These are phyloP conservation scores for Chrosomus eos DNA, from an alignment of 2,797 vertebrate species.

Conservation along the genomic window DNA sequence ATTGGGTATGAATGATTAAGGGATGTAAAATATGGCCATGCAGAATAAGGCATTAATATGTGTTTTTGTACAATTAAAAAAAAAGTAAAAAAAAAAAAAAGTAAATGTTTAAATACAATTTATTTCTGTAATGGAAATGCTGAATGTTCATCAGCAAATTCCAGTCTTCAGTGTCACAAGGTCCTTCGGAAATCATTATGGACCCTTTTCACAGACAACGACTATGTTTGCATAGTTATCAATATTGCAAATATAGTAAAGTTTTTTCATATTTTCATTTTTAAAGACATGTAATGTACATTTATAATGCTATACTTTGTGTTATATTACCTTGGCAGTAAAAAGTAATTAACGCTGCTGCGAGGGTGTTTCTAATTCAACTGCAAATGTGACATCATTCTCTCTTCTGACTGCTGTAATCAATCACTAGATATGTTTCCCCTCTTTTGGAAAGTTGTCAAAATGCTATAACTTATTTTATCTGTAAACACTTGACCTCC, in stretches of 20 bases:
- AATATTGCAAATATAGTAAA: neutral
- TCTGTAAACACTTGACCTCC: neutral
- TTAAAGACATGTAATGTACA: too few species aligned
- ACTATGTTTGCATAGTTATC: neutral
- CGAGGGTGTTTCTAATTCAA: too few species aligned
- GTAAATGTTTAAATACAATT: too few species aligned
- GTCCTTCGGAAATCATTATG: neutral
- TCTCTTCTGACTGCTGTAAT: neutral
- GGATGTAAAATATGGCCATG: too few species aligned
- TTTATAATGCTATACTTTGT: neutral
- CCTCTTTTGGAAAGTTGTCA: too few species aligned
- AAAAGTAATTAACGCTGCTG: neutral
- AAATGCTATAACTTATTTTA: neutral
- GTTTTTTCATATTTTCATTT: neutral
- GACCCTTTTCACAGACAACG: neutral
- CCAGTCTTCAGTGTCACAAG: neutral
- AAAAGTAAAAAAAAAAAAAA: too few species aligned
- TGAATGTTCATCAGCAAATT: neutral
- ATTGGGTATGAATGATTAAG: too few species aligned
- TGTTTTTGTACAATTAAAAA: too few species aligned
- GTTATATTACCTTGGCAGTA: neutral
- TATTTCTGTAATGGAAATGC: neutral
- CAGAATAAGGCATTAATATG: too few species aligned
- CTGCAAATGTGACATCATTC: too few species aligned
- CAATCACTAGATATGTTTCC: neutral